phyloP scores from a whole-genome alignment of 2,888 invertebrate genomes.

The Caprella mutica region DNA sequence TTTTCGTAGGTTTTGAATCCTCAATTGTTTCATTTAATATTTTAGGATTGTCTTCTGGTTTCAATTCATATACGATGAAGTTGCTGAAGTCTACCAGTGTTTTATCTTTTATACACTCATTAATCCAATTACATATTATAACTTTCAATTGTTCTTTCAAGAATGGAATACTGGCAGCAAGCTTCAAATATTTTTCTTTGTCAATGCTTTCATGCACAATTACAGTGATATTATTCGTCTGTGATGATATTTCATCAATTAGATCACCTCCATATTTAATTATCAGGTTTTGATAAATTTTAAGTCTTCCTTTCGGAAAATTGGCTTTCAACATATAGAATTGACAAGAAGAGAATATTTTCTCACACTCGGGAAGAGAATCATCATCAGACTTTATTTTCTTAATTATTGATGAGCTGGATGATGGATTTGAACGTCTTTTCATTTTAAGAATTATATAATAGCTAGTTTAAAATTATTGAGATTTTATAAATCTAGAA shows the following conservation, averaged over 20 bases:
- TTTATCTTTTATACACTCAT: conserved; percentile 15
- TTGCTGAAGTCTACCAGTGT: conserved; percentile 3
- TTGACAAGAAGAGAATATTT: background rate
- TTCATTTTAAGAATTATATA: too few relatives aligned
- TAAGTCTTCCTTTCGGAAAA: conserved; percentile 14
- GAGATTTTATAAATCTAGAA: too few relatives aligned
- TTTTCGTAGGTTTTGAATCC: background rate
- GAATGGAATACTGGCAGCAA: background rate
- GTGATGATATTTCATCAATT: background rate
- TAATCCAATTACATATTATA: conserved; percentile 18
- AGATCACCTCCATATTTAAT: conserved; percentile 15
- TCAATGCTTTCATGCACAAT: conserved; percentile 24
- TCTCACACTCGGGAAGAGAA: too few relatives aligned
- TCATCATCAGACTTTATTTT: too few relatives aligned
- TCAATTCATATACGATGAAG: background rate
- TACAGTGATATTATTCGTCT: background rate
- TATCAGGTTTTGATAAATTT: conserved; percentile 14
- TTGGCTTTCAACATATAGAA: conserved; percentile 13
- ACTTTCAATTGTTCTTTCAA: background rate
- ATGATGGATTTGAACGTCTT: too few relatives aligned
- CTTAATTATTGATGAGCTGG: too few relatives aligned
- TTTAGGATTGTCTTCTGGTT: background rate
- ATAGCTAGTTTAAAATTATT: too few relatives aligned
- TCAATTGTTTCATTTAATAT: background rate
- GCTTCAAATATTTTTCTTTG: conserved; percentile 1